phyloP scores from a whole-genome alignment of 2,888 invertebrate genomes.

The Oscheius myriophilus region DNA sequence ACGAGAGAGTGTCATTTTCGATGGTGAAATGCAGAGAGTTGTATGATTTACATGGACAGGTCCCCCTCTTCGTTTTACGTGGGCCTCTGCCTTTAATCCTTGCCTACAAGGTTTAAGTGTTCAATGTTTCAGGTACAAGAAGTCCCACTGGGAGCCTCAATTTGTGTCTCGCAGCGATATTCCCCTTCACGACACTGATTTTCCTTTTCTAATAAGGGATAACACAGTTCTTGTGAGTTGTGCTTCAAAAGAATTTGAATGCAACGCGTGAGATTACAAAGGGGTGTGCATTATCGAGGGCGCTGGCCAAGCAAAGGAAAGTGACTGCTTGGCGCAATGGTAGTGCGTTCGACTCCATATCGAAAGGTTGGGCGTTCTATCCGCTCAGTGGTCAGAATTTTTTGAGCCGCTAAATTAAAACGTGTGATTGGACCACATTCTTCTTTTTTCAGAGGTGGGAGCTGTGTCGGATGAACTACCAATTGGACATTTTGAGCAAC shows the following conservation, averaged over 20 bases:
- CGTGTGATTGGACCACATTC: no score
- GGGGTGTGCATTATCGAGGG: no score
- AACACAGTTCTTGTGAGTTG: constrained; percentile 30
- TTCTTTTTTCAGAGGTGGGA: constrained; percentile 35
- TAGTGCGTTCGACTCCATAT: constrained; percentile 38
- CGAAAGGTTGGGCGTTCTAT: constrained; percentile 37
- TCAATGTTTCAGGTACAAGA: constrained; percentile 17
- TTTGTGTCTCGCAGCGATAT: constrained; percentile 28
- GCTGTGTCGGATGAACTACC: constrained; percentile 23
- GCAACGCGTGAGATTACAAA: no score
- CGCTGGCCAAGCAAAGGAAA: no score
- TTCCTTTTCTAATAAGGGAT: constrained; percentile 30
- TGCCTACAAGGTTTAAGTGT: no score
- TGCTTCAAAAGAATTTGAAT: no score
- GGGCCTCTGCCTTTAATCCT: no score
- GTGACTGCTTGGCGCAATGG: constrained; percentile 36
- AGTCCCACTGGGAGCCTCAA: constrained; percentile 32
- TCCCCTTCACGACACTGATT: constrained; percentile 31
- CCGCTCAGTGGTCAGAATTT: constrained; percentile 36
- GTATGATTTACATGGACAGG: no score
- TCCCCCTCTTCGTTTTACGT: no score
- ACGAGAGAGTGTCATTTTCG: no score
- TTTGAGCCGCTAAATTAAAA: constrained; percentile 10
- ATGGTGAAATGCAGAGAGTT: no score
- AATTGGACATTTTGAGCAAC: constrained; percentile 15